These are phyloP conservation scores for Scaptodrosophila lebanonensis DNA, from an alignment of 1,140 invertebrate genomes.

Conservation along the genomic window DNA sequence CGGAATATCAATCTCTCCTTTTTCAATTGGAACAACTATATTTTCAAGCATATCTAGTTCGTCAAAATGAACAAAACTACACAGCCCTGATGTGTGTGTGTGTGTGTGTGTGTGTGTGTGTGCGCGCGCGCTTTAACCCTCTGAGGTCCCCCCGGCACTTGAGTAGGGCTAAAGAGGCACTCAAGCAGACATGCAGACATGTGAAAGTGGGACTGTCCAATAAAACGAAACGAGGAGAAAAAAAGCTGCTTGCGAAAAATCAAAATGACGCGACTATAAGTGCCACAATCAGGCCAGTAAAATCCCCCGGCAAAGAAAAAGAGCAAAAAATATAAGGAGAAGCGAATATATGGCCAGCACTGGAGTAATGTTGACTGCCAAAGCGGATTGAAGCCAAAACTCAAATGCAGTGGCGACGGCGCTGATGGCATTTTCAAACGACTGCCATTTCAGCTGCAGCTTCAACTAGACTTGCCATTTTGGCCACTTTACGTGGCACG, in stretches of 20 bases:
- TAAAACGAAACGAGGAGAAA: slow-evolving; percentile 17
- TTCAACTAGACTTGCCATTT: too few species aligned
- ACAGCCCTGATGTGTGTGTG: too few species aligned
- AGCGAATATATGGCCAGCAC: slow-evolving; percentile 19
- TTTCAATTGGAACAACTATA: too few species aligned
- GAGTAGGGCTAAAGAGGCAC: slow-evolving; percentile 53
- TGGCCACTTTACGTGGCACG: too few species aligned
- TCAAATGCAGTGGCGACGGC: slow-evolving; percentile 17
- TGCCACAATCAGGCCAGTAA: slow-evolving; percentile 42
- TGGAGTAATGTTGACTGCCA: slow-evolving; percentile 37
- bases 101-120: too few species aligned
- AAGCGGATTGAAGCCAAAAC: slow-evolving; percentile 36
- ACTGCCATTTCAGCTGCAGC: slow-evolving; percentile 29
- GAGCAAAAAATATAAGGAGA: background rate
- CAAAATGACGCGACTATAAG: slow-evolving; percentile 31
- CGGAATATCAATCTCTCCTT: too few species aligned
- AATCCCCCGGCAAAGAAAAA: slow-evolving; percentile 30
- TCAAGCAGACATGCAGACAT: slow-evolving; percentile 36
- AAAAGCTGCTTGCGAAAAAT: background rate
- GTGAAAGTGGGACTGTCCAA: slow-evolving; percentile 11
- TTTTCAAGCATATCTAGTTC: too few species aligned
- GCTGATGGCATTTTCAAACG: slow-evolving; percentile 33
- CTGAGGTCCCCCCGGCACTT: slow-evolving; percentile 17
- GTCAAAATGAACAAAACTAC: too few species aligned
- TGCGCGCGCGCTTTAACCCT: too few species aligned